Evolutionary conservation across 64 coral and sea anemone genomes (phyloP).

Genomic region (Pocillopora verrucosa): DNA sequence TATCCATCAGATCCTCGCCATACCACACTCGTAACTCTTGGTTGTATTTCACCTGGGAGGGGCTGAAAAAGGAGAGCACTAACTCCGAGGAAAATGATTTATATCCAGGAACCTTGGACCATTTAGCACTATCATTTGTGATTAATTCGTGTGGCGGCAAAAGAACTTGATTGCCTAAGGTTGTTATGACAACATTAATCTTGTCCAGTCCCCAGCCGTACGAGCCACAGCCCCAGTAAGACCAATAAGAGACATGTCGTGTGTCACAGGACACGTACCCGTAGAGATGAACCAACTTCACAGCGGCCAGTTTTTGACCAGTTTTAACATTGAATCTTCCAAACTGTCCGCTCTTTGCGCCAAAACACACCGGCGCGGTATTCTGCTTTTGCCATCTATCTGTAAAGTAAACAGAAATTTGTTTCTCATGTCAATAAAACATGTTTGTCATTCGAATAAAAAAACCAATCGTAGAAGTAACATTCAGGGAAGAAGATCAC

Average conservation of each 20-base stretch:
- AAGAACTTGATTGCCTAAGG: not conserved
- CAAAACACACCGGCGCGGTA: too few relatives aligned
- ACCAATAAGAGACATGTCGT: not conserved
- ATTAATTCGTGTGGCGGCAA: not conserved
- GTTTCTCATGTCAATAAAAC: too few relatives aligned
- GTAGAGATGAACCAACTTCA: constrained; percentile 5
- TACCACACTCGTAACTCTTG: not conserved
- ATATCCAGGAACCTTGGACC: not conserved
- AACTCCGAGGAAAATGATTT: not conserved
- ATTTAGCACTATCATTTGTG: not conserved
- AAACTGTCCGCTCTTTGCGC: too few relatives aligned
- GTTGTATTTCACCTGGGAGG: not conserved
- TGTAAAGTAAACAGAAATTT: too few relatives aligned
- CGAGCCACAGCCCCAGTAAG: constrained; percentile 1
- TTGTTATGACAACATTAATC: constrained; percentile 1
- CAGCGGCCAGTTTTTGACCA: not conserved
- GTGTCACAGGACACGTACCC: not conserved
- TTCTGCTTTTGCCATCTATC: too few relatives aligned
- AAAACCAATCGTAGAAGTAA: too few relatives aligned
- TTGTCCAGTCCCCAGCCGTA: not conserved
- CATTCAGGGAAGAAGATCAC: too few relatives aligned
- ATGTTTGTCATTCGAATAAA: too few relatives aligned
- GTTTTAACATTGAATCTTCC: not conserved
- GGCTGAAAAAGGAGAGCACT: not conserved
- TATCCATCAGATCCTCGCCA: not conserved